Percentiles rank a stretch among this genome's conserved stretches.
These are phyloP conservation scores for Orthosia gothica DNA, from an alignment of 2,888 invertebrate species.

Conservation along the genomic window DNA sequence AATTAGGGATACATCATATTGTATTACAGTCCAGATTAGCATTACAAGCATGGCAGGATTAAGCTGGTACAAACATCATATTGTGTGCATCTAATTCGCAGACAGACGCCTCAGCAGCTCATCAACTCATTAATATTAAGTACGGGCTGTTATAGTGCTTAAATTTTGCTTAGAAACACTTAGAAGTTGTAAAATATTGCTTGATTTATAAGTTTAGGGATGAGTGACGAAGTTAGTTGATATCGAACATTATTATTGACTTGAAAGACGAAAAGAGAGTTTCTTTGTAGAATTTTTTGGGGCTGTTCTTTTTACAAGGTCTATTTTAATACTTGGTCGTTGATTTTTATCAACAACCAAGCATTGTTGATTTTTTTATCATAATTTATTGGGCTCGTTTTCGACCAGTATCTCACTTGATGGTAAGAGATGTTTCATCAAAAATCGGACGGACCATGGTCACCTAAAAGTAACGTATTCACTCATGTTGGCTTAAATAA, in stretches of 20 bases:
- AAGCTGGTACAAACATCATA: background rate
- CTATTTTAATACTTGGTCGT: no score
- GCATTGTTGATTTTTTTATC: no score
- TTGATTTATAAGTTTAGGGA: background rate
- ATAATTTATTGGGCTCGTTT: no score
- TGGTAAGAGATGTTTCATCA: no score
- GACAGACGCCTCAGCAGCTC: slow-evolving; percentile 8
- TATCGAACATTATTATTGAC: background rate
- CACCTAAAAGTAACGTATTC: no score
- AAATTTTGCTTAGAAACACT: slow-evolving; percentile 4
- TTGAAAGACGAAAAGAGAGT: background rate
- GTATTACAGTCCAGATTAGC: slow-evolving; percentile 20
- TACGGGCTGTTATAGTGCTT: slow-evolving; percentile 11
- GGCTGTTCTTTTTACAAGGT: no score
- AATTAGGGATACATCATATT: background rate
- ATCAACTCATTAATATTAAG: slow-evolving; percentile 40
- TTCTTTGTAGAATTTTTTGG: background rate
- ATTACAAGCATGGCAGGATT: slow-evolving; percentile 19
- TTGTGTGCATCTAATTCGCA: background rate
- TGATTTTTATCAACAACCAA: no score
- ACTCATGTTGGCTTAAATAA: no score
- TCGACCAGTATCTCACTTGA: no score
- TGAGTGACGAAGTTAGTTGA: background rate
- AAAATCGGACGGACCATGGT: no score
- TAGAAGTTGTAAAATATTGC: background rate